These are phyloP conservation scores for Brachypteracias leptosomus DNA, from an alignment of 2,113 vertebrate species.

Conservation along the genomic window DNA sequence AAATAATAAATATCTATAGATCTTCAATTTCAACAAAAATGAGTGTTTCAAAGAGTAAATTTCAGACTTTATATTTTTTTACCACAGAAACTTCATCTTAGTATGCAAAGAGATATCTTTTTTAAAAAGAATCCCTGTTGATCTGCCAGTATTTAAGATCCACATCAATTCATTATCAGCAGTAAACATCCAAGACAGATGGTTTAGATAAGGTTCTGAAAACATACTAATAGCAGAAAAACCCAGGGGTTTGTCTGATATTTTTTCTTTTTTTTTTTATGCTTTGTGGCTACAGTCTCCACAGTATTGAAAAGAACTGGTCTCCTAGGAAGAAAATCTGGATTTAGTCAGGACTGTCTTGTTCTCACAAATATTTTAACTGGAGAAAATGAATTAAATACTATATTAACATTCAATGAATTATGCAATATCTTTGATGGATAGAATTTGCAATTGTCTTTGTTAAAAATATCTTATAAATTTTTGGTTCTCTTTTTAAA, in stretches of 20 bases:
- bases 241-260: background rate
- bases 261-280: background rate
- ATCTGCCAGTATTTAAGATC: background rate
- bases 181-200: background rate
- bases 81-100: background rate
- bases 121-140: background rate
- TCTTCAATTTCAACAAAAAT: background rate
- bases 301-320: background rate
- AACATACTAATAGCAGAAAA: background rate
- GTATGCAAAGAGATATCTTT: background rate
- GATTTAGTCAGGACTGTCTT: background rate
- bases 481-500: slow-evolving; percentile 14
- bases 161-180: background rate
- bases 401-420: slow-evolving; percentile 29
- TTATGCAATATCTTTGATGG: slow-evolving; percentile 49
- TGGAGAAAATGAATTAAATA: slow-evolving; percentile 23
- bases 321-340: slow-evolving; percentile 34
- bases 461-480: background rate
- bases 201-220: background rate
- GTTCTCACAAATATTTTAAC: background rate
- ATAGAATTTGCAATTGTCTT: slow-evolving; percentile 25
- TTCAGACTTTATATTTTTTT: background rate
- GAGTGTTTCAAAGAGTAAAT: background rate
- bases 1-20: background rate
- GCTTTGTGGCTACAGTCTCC: background rate